Percentiles rank a stretch among this genome's conserved stretches.
Conservation (phyloP, 1,140 invertebrate genomes). For the Sarcophaga bullata region DNA sequence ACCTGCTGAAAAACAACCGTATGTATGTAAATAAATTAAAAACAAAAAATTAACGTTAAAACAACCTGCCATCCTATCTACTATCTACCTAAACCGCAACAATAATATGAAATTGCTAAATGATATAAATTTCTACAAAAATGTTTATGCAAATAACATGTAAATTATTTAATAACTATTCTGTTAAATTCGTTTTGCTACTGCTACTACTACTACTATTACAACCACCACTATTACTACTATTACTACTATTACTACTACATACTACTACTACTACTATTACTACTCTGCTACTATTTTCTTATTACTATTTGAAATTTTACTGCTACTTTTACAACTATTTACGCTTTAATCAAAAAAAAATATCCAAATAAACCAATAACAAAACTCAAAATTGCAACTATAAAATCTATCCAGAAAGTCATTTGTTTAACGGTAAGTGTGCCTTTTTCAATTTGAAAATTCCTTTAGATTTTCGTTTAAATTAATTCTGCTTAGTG, state of each 20-base stretch:
- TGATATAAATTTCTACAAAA: not conserved
- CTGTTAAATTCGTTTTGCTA: not conserved
- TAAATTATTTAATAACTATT: not conserved
- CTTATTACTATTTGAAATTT: not conserved
- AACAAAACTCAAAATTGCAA: slow-evolving; percentile 15
- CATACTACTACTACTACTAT: not conserved
- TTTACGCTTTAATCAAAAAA: not conserved
- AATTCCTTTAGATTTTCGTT: not conserved
- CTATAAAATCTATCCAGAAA: slow-evolving; percentile 43
- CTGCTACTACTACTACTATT: slow-evolving; percentile 19
- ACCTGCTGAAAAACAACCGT: slow-evolving; percentile 14
- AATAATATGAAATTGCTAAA: not conserved
- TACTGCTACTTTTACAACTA: not conserved
- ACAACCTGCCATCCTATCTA: not conserved
- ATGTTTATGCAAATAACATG: not conserved
- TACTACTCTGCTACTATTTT: slow-evolving; percentile 2
- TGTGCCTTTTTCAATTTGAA: slow-evolving; percentile 6
- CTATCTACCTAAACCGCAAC: not conserved
- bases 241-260: slow-evolving; percentile 32
- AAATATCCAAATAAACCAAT: not conserved
- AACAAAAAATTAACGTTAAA: not conserved
- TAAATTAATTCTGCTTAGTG: not conserved
- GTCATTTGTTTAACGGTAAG: slow-evolving; percentile 45
- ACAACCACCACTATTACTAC: slow-evolving; percentile 27
- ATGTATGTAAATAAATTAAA: not conserved